Conservation (phyloP, 1,140 invertebrate genomes). For the Notospermus geniculatus region DNA sequence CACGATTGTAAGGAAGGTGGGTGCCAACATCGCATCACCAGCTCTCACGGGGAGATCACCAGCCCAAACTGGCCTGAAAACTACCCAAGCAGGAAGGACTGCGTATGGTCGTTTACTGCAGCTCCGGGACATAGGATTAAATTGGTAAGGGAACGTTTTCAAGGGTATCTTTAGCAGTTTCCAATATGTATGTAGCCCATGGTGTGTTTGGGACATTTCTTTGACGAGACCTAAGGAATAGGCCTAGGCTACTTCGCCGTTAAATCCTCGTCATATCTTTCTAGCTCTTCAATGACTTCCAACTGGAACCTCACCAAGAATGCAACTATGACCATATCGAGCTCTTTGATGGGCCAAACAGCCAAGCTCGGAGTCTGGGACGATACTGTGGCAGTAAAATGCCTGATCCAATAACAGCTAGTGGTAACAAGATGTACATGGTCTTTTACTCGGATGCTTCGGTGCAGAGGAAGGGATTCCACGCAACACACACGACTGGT, state of each 20-base stretch:
- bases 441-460: slow-evolving; percentile 93
- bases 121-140: slow-evolving; percentile 95
- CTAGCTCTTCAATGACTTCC: slow-evolving; percentile 85
- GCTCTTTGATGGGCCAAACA: slow-evolving; percentile 87
- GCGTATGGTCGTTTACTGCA: slow-evolving; percentile 95
- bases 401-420: slow-evolving; percentile 82
- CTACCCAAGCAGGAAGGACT: slow-evolving; percentile 93
- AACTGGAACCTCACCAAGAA: slow-evolving; percentile 94
- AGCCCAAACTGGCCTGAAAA: slow-evolving; percentile 94
- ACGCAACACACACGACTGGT: slow-evolving; percentile 88
- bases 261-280: too few species aligned
- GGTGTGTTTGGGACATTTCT: too few species aligned
- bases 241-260: too few species aligned
- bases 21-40: slow-evolving; percentile 60
- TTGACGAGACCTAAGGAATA: too few species aligned
- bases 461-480: slow-evolving; percentile 90
- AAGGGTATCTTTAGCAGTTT: too few species aligned
- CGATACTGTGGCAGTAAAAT: slow-evolving; percentile 85
- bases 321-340: slow-evolving; percentile 94
- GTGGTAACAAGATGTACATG: slow-evolving; percentile 90
- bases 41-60: slow-evolving; percentile 68
- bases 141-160: too few species aligned
- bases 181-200: too few species aligned
- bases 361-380: slow-evolving; percentile 75
- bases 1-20: slow-evolving; percentile 94